Base-by-base conservation (phyloP, 2,888 invertebrate genomes). In the Pollenia amentaria region DNA sequence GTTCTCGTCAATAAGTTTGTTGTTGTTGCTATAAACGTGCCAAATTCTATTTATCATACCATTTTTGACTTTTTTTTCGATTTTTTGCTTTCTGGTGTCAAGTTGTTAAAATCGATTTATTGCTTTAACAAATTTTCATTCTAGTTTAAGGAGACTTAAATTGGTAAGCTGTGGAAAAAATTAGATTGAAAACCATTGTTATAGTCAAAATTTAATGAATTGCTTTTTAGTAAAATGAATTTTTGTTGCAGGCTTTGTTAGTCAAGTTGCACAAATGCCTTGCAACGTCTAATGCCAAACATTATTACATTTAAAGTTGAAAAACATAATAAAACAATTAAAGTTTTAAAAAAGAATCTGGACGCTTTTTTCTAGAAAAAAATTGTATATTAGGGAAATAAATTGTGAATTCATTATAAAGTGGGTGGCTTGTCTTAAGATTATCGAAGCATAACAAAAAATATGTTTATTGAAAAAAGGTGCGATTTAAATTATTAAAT, bases 51-150 rank as follows among this genome's bases (percentile, higher is more conserved):
- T 87, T 84, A 84, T 87, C 86, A 76, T 76, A 46, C 44, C 14
- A 48, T 40, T 57, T 16, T 60, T 70, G 42, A 21, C 51, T 48
- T 38, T 46, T 48, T 1, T 62, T n/a, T 46, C 3, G 2, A 11
- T 69, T 75, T 42, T 18, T 55, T 38, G 21, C n/a, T 64, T 83
- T 86, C 77, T 60, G 87, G 87, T 87, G 87, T 84, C 87, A 87
- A 87, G 87, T 87, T 87, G 87, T 84, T 80, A 80, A 86, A 87
- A 84, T 80, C 87, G 84, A 87, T 87, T 87, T 87, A 87, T 87
- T 80, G 80, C 77, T 80, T 80, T 72, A 80, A 80, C 83, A 84
- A 80, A 86, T 86, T 80, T 83, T 83, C 70, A 72, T 80, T 86
- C 57, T 65, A 60, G 53, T 76, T 86, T 76, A 67, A 75, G 29